Base-by-base conservation (phyloP, 2,888 invertebrate genomes). In the Colostygia pectinataria region DNA sequence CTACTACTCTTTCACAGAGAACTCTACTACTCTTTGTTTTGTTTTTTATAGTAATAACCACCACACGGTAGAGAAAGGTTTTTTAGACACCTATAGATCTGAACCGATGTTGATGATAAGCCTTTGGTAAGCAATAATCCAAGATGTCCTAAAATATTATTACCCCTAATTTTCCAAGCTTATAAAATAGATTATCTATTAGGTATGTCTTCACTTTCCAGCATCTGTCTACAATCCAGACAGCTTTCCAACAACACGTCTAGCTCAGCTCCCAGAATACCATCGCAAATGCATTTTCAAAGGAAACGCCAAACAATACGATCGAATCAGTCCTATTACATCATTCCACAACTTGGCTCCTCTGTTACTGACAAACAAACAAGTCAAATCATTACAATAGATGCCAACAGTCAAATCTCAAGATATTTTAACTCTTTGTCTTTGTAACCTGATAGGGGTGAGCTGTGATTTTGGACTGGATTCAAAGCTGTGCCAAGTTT, bases 311-410 rank as follows among this genome's bases (percentile, higher is more conserved):
- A 40, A 46, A 48, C 41, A 41, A 25, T 29, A 41, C 4, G 10
- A 43, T 39, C 23, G 40, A 31, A 27, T 34, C 10, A 53, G 50
- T 56, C 53, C 15, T 23, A 43, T 60, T 60, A 58, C 60, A 56
- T 60, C 57, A 60, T 50, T 57, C 40, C 55, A 51, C 40, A 40
- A 42, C 47, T 61, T 59, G 59, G 59, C 59, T 55, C 55, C 41
- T 40, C 39, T 23, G 18, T 6, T 27, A 51, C 45, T 59, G 55
- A 57, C 55, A 36, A 40, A 44, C 45, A 32, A 48, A 36, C 36
- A 39, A 38, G 51, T 50, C 45, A 39, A 59, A 58, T 62, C 57
- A 59, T 52, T 55, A 48, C 36, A 38, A 48, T 47, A 23, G 53
- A 61, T 63, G 63, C 63, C 65, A 65, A 63, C 53, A 54, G 41